phyloP scores from a whole-genome alignment of 2,888 invertebrate species.

The Nudaria mundana region DNA sequence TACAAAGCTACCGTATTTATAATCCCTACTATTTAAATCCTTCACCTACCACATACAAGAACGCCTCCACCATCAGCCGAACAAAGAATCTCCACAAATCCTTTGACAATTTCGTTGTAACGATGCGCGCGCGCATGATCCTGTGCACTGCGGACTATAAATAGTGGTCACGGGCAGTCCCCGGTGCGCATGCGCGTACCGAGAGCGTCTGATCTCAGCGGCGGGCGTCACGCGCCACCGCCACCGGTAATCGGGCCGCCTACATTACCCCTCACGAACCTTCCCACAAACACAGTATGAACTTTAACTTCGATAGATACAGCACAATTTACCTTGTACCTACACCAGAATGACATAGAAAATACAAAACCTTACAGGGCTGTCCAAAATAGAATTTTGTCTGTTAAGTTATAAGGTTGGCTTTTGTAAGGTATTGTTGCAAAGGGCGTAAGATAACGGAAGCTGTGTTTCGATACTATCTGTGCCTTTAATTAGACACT shows the following conservation, averaged over 20 bases:
- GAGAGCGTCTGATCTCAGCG: conserved; percentile 62
- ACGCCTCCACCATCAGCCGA: conserved; percentile 8
- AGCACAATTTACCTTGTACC: conserved; percentile 12
- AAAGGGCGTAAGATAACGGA: conserved; percentile 63
- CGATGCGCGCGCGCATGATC: conserved; percentile 2
- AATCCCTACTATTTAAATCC: background rate
- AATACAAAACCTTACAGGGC: conserved; percentile 5
- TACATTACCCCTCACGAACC: conserved; percentile 43
- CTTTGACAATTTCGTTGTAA: conserved; percentile 8
- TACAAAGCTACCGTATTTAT: background rate
- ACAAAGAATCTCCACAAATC: conserved; percentile 13
- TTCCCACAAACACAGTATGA: conserved; percentile 7
- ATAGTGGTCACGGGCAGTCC: conserved; percentile 19
- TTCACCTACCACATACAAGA: conserved; percentile 7
- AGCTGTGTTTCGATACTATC: conserved; percentile 52
- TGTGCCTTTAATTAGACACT: conserved; percentile 66
- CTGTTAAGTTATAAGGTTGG: conserved; percentile 3
- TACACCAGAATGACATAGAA: background rate
- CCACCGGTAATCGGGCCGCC: conserved; percentile 64
- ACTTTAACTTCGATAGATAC: conserved; percentile 11
- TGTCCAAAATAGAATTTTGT: conserved; percentile 24
- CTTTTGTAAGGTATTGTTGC: conserved; percentile 14
- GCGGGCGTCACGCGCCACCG: conserved; percentile 74
- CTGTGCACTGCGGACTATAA: conserved; percentile 4
- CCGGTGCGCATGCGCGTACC: conserved; percentile 41